phyloP scores from a whole-genome alignment of 2,797 vertebrate species.

The Pampus argenteus region DNA sequence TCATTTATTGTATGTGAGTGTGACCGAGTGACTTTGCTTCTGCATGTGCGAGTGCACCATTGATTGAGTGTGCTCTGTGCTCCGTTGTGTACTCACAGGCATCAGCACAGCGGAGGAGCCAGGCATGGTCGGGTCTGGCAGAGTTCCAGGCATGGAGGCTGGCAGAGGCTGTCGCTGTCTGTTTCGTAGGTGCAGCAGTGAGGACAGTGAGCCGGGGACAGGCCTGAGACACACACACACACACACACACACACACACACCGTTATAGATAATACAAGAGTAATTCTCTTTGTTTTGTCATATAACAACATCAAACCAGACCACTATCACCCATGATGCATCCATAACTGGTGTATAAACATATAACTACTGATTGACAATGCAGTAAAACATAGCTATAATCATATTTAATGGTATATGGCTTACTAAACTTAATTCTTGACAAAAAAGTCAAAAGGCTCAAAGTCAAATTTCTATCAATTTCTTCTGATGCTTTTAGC shows the following conservation, averaged over 20 bases:
- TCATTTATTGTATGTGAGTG: constrained; percentile 26
- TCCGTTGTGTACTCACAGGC: constrained; percentile 91
- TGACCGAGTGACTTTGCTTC: constrained; percentile 23
- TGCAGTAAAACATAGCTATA: background rate
- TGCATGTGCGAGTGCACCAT: constrained; percentile 28
- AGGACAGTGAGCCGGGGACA: constrained; percentile 98
- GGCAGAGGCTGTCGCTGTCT: constrained; percentile 99
- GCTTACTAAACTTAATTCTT: background rate
- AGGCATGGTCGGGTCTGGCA: constrained; percentile 98
- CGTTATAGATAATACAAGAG: constrained; percentile 3
- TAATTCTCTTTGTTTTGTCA: constrained; percentile 9
- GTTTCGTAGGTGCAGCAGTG: constrained; percentile 98
- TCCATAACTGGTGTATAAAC: background rate
- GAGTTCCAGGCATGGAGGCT: constrained; percentile 98
- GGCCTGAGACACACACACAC: constrained; percentile 86
- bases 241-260: constrained; percentile 27
- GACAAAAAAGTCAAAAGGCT: background rate
- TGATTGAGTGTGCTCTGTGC: constrained; percentile 55
- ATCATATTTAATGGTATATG: background rate
- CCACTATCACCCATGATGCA: background rate
- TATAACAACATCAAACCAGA: background rate
- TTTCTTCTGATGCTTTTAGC: background rate
- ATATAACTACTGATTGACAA: constrained; percentile 5
- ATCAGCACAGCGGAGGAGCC: constrained; percentile 98
- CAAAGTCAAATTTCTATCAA: background rate